Evolutionary conservation across 2,113 vertebrate genomes (phyloP), one percentile per base, ranked within the genome.

Genomic region (Phyllostomus hastatus): DNA sequence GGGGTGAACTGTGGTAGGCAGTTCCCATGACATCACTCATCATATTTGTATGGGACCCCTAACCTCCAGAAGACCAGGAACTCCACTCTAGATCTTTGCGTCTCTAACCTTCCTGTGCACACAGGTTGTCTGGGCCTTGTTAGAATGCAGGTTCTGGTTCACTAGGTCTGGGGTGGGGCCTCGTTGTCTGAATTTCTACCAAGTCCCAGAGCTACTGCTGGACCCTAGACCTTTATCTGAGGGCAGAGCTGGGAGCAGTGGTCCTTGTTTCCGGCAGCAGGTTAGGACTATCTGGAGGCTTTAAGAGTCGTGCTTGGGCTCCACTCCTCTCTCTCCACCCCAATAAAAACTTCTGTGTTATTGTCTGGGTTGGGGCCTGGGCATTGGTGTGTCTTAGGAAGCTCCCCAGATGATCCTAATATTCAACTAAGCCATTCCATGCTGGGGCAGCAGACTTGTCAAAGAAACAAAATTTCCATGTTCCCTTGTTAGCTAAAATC

Each of bases 101-200:
- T 57, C 31, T 54, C 75, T 17, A 38, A 10, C 15, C 15, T 12
- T 33, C 12, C 0, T 0, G 8, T 10, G 16, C 16, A n/a, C 28
- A 3, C 35, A 26, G 8, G 15, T 12, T 35, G 1, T 19, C 35
- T 28, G 52, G 35, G 52, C 52, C 52, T 81, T 24, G 14, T 43
- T 61, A 61, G 50, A 26, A n/a, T 2, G 1, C 22, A 14, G 24
- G 26, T 46, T 89, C 70, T 38, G 70, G 3, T 14, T 76, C 69
- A 12, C 31, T 2, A 15, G 5, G 31, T 31, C 33, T 17, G 28
- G 11, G 22, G 3, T 35, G 57, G 17, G n/a, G 4, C 43, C 66
- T n/a, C n/a, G 15, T 15, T 4, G 8, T 52, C 41, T n/a, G 41
- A 4, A 26, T 86, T 61, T n/a, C 82, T 61, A 20, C n/a, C 35